phyloP scores from a whole-genome alignment of 2,888 invertebrate genomes.

The Macrostomum cliftonense region DNA sequence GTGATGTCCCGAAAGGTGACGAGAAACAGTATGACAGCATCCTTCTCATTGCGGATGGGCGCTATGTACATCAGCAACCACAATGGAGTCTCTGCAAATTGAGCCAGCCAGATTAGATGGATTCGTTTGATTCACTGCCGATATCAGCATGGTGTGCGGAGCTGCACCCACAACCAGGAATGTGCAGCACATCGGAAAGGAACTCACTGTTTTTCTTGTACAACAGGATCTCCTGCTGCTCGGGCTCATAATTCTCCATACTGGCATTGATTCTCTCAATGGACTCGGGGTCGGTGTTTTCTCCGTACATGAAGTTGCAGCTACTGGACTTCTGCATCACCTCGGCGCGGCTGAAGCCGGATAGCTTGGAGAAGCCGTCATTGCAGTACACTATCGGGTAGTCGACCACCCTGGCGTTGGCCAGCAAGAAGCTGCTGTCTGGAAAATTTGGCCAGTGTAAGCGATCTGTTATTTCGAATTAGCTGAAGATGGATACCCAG shows the following conservation, averaged over 20 bases:
- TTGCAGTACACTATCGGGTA: constrained; percentile 99
- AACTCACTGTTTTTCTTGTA: constrained; percentile 93
- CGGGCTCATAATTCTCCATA: constrained; percentile 80
- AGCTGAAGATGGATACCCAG: too few species aligned
- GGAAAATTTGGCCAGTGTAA: too few species aligned
- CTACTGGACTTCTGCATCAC: constrained; percentile 49
- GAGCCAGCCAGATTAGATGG: too few species aligned
- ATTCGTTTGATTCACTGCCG: too few species aligned
- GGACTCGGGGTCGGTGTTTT: constrained; percentile 88
- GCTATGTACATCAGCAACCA: constrained; percentile 97
- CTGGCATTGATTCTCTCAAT: constrained; percentile 76
- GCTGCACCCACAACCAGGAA: too few species aligned
- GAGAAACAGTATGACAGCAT: constrained; percentile 90
- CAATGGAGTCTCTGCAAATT: constrained; percentile 91
- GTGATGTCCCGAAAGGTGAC: constrained; percentile 98
- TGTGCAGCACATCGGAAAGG: too few species aligned
- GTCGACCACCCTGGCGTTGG: constrained; percentile 75
- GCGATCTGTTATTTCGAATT: too few species aligned
- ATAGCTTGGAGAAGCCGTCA: constrained; percentile 98
- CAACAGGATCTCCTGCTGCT: constrained; percentile 93
- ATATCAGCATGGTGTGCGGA: too few species aligned
- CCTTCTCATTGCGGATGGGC: constrained; percentile 96
- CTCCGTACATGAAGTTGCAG: constrained; percentile 88
- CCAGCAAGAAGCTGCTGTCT: constrained; percentile 94
- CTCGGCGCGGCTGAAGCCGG: constrained; percentile 89